Evolutionary conservation across 2,797 vertebrate genomes (phyloP), one percentile per base, ranked within the genome.

Genomic region (Dermochelys coriacea): DNA sequence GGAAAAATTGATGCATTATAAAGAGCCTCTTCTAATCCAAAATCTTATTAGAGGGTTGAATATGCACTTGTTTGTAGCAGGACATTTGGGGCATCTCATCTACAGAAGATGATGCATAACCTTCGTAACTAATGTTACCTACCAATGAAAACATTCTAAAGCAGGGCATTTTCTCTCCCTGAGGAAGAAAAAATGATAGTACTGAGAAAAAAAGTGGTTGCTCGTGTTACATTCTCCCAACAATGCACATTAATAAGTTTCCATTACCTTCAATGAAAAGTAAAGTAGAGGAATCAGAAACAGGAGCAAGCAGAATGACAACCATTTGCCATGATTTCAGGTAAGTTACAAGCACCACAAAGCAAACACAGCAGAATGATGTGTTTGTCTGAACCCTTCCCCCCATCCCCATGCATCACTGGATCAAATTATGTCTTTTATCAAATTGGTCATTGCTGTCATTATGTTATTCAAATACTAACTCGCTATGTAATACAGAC

Each of bases 231-330:
- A 4, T 3, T 50, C 55, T 71, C 81, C 77, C 85, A 78, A 83
- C 27, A n/a, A 29, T 0, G n/a, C 0, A 1, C 0, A 27, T 15
- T 4, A 1, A 0, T 3, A 21, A 19, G 8, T 64, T 88, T 41
- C 34, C 8, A 64, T 29, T 75, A 82, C 52, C 45, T 81, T 41
- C 12, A 41, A 47, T 1, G 1, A 27, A 84, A 71, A 64, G 41
- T 41, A 57, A 71, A 85, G 12, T n/a, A 27, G 27, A 83, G 82
- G 15, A 10, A n/a, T 45, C 51, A 27, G 55, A 50, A 19, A 23
- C 90, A 8, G 2, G 10, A 11, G 75, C 49, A 94, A 57, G 15
- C 16, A 82, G 84, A 12, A 51, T 0, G 1, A 85, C 23, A 84
- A 7, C 55, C 75, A 11, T 45, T 25, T 25, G 12, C 3, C 45